Base-by-base conservation (phyloP, 1,140 invertebrate genomes). In the Oreohelix idahoensis region DNA sequence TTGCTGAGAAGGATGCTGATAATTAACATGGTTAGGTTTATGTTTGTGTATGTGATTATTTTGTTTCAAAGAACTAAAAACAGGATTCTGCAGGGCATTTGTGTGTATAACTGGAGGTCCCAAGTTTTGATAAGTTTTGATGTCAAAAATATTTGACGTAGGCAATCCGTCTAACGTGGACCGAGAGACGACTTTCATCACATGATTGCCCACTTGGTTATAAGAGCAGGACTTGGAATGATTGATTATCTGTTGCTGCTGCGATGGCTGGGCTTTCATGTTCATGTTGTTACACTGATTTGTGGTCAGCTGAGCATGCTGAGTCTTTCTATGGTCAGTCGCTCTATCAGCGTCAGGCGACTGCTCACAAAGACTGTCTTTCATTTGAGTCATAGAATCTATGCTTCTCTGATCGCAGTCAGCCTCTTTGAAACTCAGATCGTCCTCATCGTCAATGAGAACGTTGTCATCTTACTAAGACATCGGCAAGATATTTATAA, bases 391-490 rank as follows among this genome's bases (percentile, higher is more conserved):
- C 17, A 74, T 26, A 17, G 80, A 82, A 39, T 82, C 71, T 35
- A 74, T 11, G 49, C 80, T 82, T 39, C n/a, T 74, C 8, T 17
- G 1, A 35, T 82, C 80, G 4, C 70, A 75, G 15, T 73, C 80
- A 29, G 5, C 36, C 0, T 82, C 71, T 32, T 75, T 45, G n/a
- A 82, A 82, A 29, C 71, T 82, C 49, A 82, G 17, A 42, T 82
- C 80, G 23, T 82, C 80, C 35, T 82, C 80, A 26, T 82, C 80
- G 2, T 82, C 80, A 13, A 82, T 32, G 29, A 82, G 71, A 20
- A 82, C 80, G 35, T 82, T 75, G n/a, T 82, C 36, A 13, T 82
- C 42, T 36, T 82, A n/a, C n/a, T n/a, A n/a, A n/a, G n/a, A n/a
- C n/a, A n/a, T n/a, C n/a, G n/a, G n/a, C n/a, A n/a, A n/a, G n/a